These are phyloP conservation scores for Stegostoma tigrinum DNA, from an alignment of 2,113 vertebrate genomes.

Conservation along the genomic window DNA sequence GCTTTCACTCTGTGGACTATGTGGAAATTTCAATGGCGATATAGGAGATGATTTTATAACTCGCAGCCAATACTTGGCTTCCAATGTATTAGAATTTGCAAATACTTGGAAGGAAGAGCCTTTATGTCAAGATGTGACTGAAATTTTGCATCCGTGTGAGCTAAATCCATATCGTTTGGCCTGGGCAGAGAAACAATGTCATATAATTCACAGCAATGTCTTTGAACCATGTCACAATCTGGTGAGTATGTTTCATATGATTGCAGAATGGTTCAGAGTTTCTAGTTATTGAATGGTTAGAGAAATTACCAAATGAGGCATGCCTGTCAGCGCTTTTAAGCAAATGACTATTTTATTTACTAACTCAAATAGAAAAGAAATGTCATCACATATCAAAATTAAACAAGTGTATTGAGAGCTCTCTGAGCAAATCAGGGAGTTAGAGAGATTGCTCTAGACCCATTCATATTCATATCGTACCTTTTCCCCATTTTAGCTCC, in stretches of 20 bases:
- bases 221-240: conserved; percentile 61
- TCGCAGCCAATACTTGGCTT: conserved; percentile 58
- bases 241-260: conserved; percentile 46
- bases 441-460: neutral
- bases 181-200: conserved; percentile 63
- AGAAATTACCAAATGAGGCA: neutral
- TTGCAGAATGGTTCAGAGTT: neutral
- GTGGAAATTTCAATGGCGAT: conserved; percentile 68
- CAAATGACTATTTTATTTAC: neutral
- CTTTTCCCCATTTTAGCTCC: neutral
- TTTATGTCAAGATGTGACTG: conserved; percentile 54
- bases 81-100: conserved; percentile 60
- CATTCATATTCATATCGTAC: neutral
- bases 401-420: neutral
- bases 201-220: conserved; percentile 53
- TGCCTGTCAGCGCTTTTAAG: neutral
- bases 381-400: neutral
- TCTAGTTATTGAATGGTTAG: neutral
- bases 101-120: conserved; percentile 71
- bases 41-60: conserved; percentile 69
- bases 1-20: conserved; percentile 59
- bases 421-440: neutral
- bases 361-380: neutral
- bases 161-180: conserved; percentile 56
- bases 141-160: conserved; percentile 54